Percentiles rank a stretch among this genome's conserved stretches.
phyloP scores from a whole-genome alignment of 2,797 vertebrate genomes.

The Diplodus puntazzo region DNA sequence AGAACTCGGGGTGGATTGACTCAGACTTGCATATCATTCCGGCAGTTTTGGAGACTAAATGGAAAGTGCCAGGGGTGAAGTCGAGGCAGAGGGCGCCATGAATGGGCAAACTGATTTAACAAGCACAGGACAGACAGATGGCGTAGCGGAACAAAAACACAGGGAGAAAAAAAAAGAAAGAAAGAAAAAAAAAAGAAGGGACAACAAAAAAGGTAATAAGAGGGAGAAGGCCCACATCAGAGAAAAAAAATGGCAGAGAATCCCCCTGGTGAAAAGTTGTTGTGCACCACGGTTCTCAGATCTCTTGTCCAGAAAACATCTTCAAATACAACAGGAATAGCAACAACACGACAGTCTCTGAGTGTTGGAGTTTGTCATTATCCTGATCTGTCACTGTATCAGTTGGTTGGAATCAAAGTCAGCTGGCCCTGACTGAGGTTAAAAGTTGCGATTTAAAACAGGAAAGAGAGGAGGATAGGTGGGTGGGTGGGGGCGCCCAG shows the following conservation, averaged over 20 bases:
- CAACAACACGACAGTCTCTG: slow-evolving; percentile 45
- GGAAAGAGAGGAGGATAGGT: slow-evolving; percentile 1
- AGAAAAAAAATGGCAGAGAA: slow-evolving; percentile 57
- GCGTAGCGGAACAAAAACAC: slow-evolving; percentile 46
- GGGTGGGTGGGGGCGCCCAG: no score
- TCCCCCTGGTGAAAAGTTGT: slow-evolving; percentile 64
- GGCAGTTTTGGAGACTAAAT: slow-evolving; percentile 65
- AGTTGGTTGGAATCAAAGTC: slow-evolving; percentile 52
- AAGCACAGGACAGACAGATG: slow-evolving; percentile 73
- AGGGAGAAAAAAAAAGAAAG: slow-evolving; percentile 10
- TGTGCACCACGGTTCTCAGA: slow-evolving; percentile 60
- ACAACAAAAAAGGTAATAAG: slow-evolving; percentile 63
- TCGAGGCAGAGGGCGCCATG: slow-evolving; percentile 47
- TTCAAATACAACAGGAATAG: slow-evolving; percentile 71
- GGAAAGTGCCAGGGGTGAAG: slow-evolving; percentile 72
- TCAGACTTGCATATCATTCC: slow-evolving; percentile 71
- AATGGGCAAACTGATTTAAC: slow-evolving; percentile 67
- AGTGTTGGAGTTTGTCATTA: slow-evolving; percentile 51
- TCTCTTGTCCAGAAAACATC: slow-evolving; percentile 71
- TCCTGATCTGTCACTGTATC: slow-evolving; percentile 52
- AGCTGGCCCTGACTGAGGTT: slow-evolving; percentile 42
- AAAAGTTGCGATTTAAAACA: slow-evolving; percentile 54
- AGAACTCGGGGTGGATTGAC: slow-evolving; percentile 66
- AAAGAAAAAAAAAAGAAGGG: not conserved
- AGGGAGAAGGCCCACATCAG: slow-evolving; percentile 61